phyloP scores from a whole-genome alignment of 2,113 vertebrate species.

The Parotia lawesii region DNA sequence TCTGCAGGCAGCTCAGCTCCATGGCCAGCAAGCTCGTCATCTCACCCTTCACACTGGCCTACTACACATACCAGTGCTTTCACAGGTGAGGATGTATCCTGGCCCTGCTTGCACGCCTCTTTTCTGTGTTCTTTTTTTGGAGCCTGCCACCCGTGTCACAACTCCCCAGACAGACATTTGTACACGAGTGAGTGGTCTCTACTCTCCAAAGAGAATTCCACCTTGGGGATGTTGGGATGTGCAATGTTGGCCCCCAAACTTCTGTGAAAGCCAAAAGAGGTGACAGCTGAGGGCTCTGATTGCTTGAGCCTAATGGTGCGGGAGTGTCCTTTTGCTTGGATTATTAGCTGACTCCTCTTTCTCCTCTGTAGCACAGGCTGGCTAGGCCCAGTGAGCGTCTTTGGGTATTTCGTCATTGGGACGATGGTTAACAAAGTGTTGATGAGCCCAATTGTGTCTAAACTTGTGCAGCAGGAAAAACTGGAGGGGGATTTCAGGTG shows the following conservation, averaged over 20 bases:
- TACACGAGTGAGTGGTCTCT: neutral
- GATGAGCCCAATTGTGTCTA: slow-evolving; percentile 91
- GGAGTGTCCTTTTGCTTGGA: neutral
- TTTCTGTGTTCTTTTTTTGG: neutral
- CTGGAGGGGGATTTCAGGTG: slow-evolving; percentile 96
- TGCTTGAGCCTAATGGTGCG: neutral
- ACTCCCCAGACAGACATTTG: neutral
- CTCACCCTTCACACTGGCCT: slow-evolving; percentile 87
- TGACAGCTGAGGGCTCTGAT: neutral
- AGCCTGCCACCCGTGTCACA: neutral
- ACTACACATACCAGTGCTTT: slow-evolving; percentile 95
- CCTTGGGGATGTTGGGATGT: neutral
- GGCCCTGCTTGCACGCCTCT: neutral
- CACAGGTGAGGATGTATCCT: slow-evolving; percentile 73
- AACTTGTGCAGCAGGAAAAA: slow-evolving; percentile 92
- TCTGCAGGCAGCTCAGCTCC: slow-evolving; percentile 91
- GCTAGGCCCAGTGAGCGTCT: slow-evolving; percentile 90
- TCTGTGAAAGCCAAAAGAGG: neutral
- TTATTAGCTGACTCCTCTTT: neutral
- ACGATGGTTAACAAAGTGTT: slow-evolving; percentile 86
- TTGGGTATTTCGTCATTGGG: slow-evolving; percentile 90
- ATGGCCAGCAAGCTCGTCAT: slow-evolving; percentile 87
- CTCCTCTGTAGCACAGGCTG: slow-evolving; percentile 84
- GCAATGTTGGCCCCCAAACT: neutral
- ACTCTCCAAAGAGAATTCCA: neutral